Evolutionary conservation across 2,797 vertebrate genomes (phyloP).

Genomic region (Enteromius unitaeniatus): DNA sequence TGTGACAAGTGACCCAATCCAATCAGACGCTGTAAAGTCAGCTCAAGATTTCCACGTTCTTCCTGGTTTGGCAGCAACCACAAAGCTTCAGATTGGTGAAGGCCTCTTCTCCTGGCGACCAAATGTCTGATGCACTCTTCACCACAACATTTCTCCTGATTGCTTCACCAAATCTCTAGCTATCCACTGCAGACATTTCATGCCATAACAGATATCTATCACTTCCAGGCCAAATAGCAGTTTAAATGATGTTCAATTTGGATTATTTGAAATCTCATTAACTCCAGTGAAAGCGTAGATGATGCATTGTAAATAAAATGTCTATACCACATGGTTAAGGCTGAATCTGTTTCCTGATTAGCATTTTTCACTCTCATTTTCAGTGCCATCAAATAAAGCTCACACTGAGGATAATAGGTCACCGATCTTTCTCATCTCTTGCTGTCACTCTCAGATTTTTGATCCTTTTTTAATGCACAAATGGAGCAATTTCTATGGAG

Average conservation of each 20-base stretch:
- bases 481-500: slow-evolving; percentile 30
- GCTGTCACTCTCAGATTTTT: slow-evolving; percentile 11
- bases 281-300: slow-evolving; percentile 73
- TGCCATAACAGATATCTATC: slow-evolving; percentile 72
- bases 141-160: slow-evolving; percentile 60
- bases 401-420: slow-evolving; percentile 67
- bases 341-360: slow-evolving; percentile 75
- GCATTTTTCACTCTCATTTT: slow-evolving; percentile 64
- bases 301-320: slow-evolving; percentile 79
- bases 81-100: slow-evolving; percentile 49
- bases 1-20: slow-evolving; percentile 49
- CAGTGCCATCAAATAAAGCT: slow-evolving; percentile 32
- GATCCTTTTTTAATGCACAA: slow-evolving; percentile 20
- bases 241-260: slow-evolving; percentile 79
- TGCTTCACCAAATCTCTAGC: slow-evolving; percentile 63
- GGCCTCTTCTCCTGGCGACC: slow-evolving; percentile 61
- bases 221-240: slow-evolving; percentile 72
- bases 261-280: slow-evolving; percentile 75
- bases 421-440: slow-evolving; percentile 64
- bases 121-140: slow-evolving; percentile 63
- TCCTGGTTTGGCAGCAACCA: slow-evolving; percentile 51
- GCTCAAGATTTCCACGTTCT: slow-evolving; percentile 52
- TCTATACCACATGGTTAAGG: slow-evolving; percentile 68
- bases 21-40: slow-evolving; percentile 51
- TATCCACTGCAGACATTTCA: slow-evolving; percentile 58